Percentiles rank a stretch among this genome's conserved stretches.
phyloP scores from a whole-genome alignment of 2,113 vertebrate species.

The Todiramphus saurophagus region DNA sequence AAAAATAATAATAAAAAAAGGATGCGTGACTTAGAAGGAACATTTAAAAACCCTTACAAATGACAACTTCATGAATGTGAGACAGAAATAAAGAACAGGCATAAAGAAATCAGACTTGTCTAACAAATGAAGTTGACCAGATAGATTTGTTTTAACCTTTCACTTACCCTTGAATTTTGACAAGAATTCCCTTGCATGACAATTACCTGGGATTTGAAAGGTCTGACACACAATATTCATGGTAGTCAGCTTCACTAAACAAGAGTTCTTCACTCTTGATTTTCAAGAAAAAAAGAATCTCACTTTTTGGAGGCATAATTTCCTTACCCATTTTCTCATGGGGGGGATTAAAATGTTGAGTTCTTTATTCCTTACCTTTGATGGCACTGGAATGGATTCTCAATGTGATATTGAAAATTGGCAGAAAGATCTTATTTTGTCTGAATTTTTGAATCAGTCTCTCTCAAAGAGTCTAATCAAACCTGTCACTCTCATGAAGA shows the following conservation, averaged over 20 bases:
- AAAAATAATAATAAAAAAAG: too few species aligned
- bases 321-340: constrained; percentile 35
- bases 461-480: constrained; percentile 49
- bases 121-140: not conserved
- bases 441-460: constrained; percentile 25
- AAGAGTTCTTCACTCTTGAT: not conserved
- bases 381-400: constrained; percentile 5
- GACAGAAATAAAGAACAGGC: not conserved
- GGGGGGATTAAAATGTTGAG: constrained; percentile 29
- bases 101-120: not conserved
- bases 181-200: constrained; percentile 3
- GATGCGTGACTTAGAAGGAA: not conserved
- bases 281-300: not conserved
- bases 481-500: constrained; percentile 50
- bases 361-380: constrained; percentile 36
- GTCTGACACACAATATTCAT: not conserved
- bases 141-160: not conserved
- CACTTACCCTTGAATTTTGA: not conserved
- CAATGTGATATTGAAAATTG: constrained; percentile 1
- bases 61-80: not conserved
- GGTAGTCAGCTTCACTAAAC: not conserved
- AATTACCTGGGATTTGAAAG: not conserved
- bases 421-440: constrained; percentile 19
- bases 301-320: constrained; percentile 11
- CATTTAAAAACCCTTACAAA: not conserved